phyloP scores from a whole-genome alignment of 2,888 invertebrate genomes.

The Macaria notata region DNA sequence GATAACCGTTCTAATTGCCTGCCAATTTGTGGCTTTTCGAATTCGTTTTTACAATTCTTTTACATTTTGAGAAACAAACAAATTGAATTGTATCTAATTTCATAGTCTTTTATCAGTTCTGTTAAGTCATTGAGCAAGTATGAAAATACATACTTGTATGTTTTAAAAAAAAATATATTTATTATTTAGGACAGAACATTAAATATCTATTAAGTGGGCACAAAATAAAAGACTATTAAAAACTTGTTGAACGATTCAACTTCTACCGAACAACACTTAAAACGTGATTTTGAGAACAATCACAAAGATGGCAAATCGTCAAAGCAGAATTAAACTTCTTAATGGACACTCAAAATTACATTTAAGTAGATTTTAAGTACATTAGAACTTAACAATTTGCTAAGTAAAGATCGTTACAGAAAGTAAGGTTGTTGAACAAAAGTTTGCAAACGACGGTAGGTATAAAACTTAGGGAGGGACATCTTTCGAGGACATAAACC shows the following conservation, averaged over 20 bases:
- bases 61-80: too few species aligned
- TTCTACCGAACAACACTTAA: slow-evolving; percentile 39
- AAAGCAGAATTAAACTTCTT: slow-evolving; percentile 59
- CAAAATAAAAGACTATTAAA: not conserved
- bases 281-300: slow-evolving; percentile 41
- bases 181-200: not conserved
- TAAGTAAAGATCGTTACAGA: slow-evolving; percentile 47
- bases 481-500: slow-evolving; percentile 5
- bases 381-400: slow-evolving; percentile 57
- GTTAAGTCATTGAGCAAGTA: too few species aligned
- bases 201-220: not conserved
- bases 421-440: slow-evolving; percentile 17
- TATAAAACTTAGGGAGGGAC: slow-evolving; percentile 7
- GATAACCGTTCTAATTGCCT: slow-evolving; percentile 12
- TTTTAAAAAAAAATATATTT: too few species aligned
- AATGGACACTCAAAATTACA: slow-evolving; percentile 64
- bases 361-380: slow-evolving; percentile 63
- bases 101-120: too few species aligned
- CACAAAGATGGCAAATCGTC: slow-evolving; percentile 47
- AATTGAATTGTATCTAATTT: too few species aligned
- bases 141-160: too few species aligned
- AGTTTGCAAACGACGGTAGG: slow-evolving; percentile 18
- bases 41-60: not conserved
- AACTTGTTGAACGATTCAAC: slow-evolving; percentile 25
- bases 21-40: not conserved